Conservation (phyloP, 1,140 invertebrate species). For the Polypedilum pembai region DNA sequence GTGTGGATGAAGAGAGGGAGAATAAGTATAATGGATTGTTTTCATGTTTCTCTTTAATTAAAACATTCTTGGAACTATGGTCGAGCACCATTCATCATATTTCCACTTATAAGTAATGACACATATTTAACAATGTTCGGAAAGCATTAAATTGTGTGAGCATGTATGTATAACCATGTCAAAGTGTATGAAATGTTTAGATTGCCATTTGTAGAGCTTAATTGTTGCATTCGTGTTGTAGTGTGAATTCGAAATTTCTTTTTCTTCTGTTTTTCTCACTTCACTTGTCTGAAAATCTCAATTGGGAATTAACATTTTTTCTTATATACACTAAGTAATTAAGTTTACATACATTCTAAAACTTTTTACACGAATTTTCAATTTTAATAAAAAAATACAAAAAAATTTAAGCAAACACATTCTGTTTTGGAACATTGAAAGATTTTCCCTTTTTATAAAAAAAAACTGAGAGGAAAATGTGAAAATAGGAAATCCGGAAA, state of each 20-base stretch:
- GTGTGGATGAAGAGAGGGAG: no score
- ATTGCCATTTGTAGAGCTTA: not conserved
- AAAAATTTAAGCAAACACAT: no score
- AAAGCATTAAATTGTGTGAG: not conserved
- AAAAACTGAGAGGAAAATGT: not conserved
- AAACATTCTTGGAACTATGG: not conserved
- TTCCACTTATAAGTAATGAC: conserved; percentile 18
- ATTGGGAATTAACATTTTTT: no score
- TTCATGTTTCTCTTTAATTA: conserved; percentile 10
- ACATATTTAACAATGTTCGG: not conserved
- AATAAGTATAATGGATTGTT: not conserved
- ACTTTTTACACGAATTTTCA: not conserved
- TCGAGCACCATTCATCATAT: conserved; percentile 5
- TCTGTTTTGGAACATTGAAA: not conserved
- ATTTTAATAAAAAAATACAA: not conserved
- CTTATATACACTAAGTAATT: no score
- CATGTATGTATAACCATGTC: not conserved
- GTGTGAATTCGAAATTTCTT: not conserved
- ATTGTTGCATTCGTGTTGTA: not conserved
- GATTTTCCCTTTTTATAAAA: not conserved
- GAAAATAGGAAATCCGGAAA: not conserved
- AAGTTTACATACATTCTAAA: no score
- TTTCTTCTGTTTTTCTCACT: not conserved
- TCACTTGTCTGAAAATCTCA: no score
- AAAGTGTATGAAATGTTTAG: not conserved